Evolutionary conservation across 1,140 invertebrate genomes (phyloP).

Genomic region (Akabosia matsudoensis): DNA sequence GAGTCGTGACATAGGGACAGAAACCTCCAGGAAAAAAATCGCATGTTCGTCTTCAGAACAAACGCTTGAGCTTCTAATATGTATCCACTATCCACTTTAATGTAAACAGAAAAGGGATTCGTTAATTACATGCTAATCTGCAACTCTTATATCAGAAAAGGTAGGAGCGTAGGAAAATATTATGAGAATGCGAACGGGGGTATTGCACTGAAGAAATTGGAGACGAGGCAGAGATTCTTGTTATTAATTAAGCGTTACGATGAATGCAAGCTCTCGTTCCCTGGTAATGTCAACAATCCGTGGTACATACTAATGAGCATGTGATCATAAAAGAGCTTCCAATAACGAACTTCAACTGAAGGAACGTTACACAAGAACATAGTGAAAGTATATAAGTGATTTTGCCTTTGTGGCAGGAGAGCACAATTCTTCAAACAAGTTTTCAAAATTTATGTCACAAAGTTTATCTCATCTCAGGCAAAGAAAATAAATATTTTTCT

Average conservation of each 20-base stretch:
- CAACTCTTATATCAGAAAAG: neutral
- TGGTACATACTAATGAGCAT: neutral
- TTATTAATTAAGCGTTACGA: conserved; percentile 21
- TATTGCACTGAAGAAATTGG: too few relatives aligned
- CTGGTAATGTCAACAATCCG: neutral
- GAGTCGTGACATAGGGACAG: too few relatives aligned
- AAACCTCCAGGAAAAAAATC: too few relatives aligned
- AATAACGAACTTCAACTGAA: neutral
- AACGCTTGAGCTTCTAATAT: neutral
- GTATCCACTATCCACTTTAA: neutral
- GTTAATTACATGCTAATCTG: conserved; percentile 24
- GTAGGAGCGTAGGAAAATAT: too few relatives aligned
- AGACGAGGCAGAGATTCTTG: neutral
- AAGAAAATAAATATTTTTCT: too few relatives aligned
- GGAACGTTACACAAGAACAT: too few relatives aligned
- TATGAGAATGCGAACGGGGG: too few relatives aligned
- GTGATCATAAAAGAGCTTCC: neutral
- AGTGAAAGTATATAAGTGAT: too few relatives aligned
- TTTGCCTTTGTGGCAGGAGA: too few relatives aligned
- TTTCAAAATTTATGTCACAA: too few relatives aligned
- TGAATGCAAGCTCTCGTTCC: neutral
- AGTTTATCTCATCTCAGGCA: too few relatives aligned
- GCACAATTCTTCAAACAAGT: too few relatives aligned
- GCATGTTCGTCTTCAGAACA: neutral
- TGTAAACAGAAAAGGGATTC: conserved; percentile 20